Conservation (phyloP, 2,888 invertebrate genomes). For the Anoplius nigerrimus region DNA sequence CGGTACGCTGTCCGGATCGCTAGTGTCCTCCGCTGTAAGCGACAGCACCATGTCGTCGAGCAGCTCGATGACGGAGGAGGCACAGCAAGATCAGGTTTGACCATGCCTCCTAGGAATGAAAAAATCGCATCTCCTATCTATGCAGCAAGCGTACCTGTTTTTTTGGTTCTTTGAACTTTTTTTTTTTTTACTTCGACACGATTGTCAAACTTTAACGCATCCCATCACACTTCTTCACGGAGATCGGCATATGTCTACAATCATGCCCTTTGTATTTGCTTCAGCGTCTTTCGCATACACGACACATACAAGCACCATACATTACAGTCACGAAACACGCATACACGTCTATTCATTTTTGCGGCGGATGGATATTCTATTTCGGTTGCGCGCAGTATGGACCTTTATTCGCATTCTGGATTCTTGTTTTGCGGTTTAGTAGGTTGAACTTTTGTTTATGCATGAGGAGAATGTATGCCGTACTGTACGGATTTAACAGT, state of each 20-base stretch:
- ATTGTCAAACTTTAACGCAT: slow-evolving; percentile 5
- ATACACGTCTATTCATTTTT: too few relatives aligned
- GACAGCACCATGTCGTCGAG: slow-evolving; percentile 67
- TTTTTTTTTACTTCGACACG: slow-evolving; percentile 9
- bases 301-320: slow-evolving; percentile 10
- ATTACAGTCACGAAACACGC: not conserved
- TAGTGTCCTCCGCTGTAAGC: slow-evolving; percentile 63
- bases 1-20: slow-evolving; percentile 62
- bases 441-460: slow-evolving; percentile 49
- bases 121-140: slow-evolving; percentile 55
- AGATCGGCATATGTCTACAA: slow-evolving; percentile 5
- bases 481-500: slow-evolving; percentile 38
- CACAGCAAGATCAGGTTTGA: slow-evolving; percentile 73
- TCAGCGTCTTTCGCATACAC: slow-evolving; percentile 18
- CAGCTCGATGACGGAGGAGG: slow-evolving; percentile 68
- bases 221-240: slow-evolving; percentile 8
- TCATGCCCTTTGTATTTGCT: slow-evolving; percentile 25
- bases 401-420: slow-evolving; percentile 8
- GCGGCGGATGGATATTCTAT: too few relatives aligned
- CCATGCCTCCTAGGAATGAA: slow-evolving; percentile 65
- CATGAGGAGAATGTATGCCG: slow-evolving; percentile 58
- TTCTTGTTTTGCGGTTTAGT: slow-evolving; percentile 39
- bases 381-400: slow-evolving; percentile 5
- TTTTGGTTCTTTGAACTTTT: slow-evolving; percentile 14
- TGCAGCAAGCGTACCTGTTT: slow-evolving; percentile 40